phyloP scores from a whole-genome alignment of 2,797 vertebrate species.

The Acanthis flammea region DNA sequence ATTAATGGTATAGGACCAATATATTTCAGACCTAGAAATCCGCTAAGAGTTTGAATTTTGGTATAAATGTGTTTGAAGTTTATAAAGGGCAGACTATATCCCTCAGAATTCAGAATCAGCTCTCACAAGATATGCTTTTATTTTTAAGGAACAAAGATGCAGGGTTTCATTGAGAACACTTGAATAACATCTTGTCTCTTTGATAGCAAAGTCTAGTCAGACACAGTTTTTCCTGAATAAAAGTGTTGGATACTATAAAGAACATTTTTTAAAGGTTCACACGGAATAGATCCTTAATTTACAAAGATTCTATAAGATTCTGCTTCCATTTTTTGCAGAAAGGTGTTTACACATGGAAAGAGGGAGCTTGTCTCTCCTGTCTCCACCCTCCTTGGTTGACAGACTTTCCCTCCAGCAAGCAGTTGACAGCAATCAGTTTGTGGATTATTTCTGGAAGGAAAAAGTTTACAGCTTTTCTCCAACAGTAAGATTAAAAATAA shows the following conservation, averaged over 20 bases:
- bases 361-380: not conserved
- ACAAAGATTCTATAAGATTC: not conserved
- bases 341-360: not conserved
- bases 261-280: not conserved
- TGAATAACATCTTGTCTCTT: not conserved
- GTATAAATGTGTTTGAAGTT: not conserved
- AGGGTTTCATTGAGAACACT: not conserved
- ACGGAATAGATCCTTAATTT: not conserved
- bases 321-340: not conserved
- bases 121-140: not conserved
- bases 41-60: not conserved
- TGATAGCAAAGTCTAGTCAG: not conserved
- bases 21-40: not conserved
- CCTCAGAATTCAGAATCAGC: not conserved
- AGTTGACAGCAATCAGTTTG: conserved; percentile 33
- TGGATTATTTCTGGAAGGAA: conserved; percentile 31
- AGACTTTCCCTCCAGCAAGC: conserved; percentile 27
- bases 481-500: conserved; percentile 34
- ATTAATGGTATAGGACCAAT: not conserved
- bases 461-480: conserved; percentile 41
- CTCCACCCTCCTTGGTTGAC: not conserved
- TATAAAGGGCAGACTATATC: not conserved
- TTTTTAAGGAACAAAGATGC: not conserved
- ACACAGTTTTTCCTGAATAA: not conserved
- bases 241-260: not conserved